Evolutionary conservation across 1,140 invertebrate genomes (phyloP), one percentile per base, ranked within the genome.

Genomic region (Drosophila parabipectinata): DNA sequence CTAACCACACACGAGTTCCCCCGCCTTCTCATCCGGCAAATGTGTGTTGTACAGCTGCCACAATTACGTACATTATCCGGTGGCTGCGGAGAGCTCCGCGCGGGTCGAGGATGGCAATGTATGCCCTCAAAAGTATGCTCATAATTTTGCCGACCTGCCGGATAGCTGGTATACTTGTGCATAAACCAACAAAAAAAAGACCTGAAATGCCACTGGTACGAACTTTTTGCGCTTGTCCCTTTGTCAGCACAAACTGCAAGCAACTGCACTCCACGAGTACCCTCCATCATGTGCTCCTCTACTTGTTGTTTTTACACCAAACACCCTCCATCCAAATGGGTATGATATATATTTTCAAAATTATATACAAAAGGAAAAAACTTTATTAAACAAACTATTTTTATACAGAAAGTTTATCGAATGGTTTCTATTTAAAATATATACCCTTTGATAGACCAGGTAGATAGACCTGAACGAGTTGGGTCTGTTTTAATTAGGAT

Each of bases 71-170:
- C 61, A 82, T 81, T 77, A 77, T 73, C 61, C 62, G 79, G 39
- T 39, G 64, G 32, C 12, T 50, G 32, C 18, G 15, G 32, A 34
- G 32, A 1, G 4, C 7, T 52, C 1, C 1, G 53, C 24, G 45
- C 45, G 47, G 44, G 37, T 18, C 28, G 30, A 7, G 21, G 32
- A 41, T 12, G 37, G 24, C 15, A 28, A 50, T 28, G 52, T 37
- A 24, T 63, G 67, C 72, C 72, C 77, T 55, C 15, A 56, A 87
- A 85, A 81, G 82, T 78, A 77, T 78, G 77, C 82, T 77, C 63
- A 72, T 77, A 85, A 84, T 84, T 87, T 77, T 71, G 61, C 54
- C 55, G 48, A 59, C 72, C 77, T 66, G 53, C 56, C 18, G 63
- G 8, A 47, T 12, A 51, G 32, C 26, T n/a, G 10, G 50, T 15